A percentile compares a stretch with the other conserved stretches of the same genome.
phyloP scores from a whole-genome alignment of 1,140 invertebrate genomes.

The Brachionus koreanus region DNA sequence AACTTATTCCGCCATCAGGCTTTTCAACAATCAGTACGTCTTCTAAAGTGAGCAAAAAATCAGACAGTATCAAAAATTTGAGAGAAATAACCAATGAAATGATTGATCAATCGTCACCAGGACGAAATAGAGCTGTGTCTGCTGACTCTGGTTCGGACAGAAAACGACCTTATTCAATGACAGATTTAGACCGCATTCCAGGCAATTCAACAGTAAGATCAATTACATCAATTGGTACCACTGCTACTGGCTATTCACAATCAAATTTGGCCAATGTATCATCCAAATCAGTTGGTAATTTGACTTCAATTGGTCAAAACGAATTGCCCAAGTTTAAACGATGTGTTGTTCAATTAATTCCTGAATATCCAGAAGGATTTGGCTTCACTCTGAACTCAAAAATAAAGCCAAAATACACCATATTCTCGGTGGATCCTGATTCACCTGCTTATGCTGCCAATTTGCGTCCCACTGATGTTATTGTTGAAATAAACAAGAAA shows the following conservation, averaged over 20 bases:
- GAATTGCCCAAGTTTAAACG: conserved; percentile 19
- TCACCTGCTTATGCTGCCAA: conserved; percentile 42
- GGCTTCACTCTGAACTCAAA: conserved; percentile 33
- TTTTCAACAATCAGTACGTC: not conserved
- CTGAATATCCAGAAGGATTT: not conserved
- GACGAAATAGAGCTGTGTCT: not conserved
- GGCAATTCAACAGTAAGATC: conserved; percentile 32
- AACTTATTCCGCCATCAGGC: not conserved
- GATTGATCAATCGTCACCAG: not conserved
- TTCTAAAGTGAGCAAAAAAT: not conserved
- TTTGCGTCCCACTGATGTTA: conserved; percentile 32
- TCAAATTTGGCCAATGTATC: conserved; percentile 21
- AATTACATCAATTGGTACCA: conserved; percentile 5
- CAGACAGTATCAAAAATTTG: conserved; percentile 1
- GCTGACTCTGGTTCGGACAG: conserved; percentile 22
- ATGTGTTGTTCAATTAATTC: conserved; percentile 17
- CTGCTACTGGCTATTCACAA: conserved; percentile 35
- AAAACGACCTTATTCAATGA: conserved; percentile 34
- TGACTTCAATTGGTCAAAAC: not conserved
- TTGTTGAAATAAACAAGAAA: conserved; percentile 40
- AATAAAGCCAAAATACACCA: conserved; percentile 12
- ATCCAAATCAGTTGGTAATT: conserved; percentile 39
- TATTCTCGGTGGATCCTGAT: conserved; percentile 36
- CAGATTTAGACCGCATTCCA: conserved; percentile 14
- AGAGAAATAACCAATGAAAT: conserved; percentile 4